Conservation (phyloP, 2,888 invertebrate species). For the Parnassius apollo region DNA sequence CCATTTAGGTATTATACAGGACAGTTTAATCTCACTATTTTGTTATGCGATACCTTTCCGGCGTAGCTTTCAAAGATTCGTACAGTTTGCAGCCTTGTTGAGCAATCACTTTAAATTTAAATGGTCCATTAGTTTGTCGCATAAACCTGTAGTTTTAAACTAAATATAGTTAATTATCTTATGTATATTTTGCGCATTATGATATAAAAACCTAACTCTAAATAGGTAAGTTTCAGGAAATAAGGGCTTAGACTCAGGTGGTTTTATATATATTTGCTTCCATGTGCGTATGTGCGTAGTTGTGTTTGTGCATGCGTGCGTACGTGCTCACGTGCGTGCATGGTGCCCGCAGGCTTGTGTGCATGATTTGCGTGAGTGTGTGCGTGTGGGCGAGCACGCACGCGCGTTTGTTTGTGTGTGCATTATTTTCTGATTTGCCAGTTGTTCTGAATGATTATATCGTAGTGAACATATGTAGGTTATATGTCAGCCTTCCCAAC, state of each 20-base stretch:
- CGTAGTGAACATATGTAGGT: too few species aligned
- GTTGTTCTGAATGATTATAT: too few species aligned
- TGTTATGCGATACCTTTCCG: not conserved
- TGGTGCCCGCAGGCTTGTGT: too few species aligned
- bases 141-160: not conserved
- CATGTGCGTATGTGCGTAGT: too few species aligned
- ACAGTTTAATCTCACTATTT: not conserved
- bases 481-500: too few species aligned
- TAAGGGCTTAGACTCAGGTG: not conserved
- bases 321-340: too few species aligned
- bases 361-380: too few species aligned
- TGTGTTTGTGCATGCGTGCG: too few species aligned
- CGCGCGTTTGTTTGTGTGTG: too few species aligned
- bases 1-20: not conserved
- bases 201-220: not conserved
- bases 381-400: too few species aligned
- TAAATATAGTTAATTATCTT: not conserved
- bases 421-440: too few species aligned
- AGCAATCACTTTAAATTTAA: constrained; percentile 1
- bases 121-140: constrained; percentile 6
- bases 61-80: not conserved
- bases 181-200: not conserved
- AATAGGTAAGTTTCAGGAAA: not conserved
- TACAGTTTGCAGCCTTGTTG: constrained; percentile 9
- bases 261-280: too few species aligned